Evolutionary conservation across 2,888 invertebrate species (phyloP), one percentile per base, ranked within the genome.

Genomic region (Julus scanicus): DNA sequence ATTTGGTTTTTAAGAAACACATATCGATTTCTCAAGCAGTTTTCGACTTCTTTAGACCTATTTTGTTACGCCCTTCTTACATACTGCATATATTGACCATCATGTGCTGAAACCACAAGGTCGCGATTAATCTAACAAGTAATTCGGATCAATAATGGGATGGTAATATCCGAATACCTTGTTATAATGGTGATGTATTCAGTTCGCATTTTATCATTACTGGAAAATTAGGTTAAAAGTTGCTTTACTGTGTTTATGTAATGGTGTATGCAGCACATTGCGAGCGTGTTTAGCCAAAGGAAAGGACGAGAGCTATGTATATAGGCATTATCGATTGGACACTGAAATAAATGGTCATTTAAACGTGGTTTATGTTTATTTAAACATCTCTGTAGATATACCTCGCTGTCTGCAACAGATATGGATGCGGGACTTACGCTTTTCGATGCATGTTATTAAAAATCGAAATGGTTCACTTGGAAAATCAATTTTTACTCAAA

Each of bases 331-430:
- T 63, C 63, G 63, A 63, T 63, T 63, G 63, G 63, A 6, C 63
- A 63, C 17, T n/a, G 63, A 63, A 63, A 63, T 63, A 63, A 63
- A 63, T 63, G 63, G 63, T 63, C 63, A 63, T 63, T 63, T 63
- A 63, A 63, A 63, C n/a, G 63, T 17, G 63, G 63, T 63, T 63
- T 63, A 63, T 63, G 63, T 63, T 63, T 63, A 63, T 63, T 63
- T 63, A 63, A 63, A 63, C 63, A 63, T 63, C n/a, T 3, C 63
- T 6, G 63, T 20, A 17, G 13, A 17, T 57, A 57, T 57, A n/a
- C 8, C 63, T 63, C n/a, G 63, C 63, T 63, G 63, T 20, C 63
- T 63, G 17, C 17, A 8, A n/a, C n/a, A 63, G 63, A 63, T 63
- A 63, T 63, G 63, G 63, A 63, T 13, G 63, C 17, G 63, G 49